Percentiles rank a stretch among this genome's conserved stretches.
Evolutionary conservation across 2,888 invertebrate species (phyloP).

Genomic region (Diaperis boleti): DNA sequence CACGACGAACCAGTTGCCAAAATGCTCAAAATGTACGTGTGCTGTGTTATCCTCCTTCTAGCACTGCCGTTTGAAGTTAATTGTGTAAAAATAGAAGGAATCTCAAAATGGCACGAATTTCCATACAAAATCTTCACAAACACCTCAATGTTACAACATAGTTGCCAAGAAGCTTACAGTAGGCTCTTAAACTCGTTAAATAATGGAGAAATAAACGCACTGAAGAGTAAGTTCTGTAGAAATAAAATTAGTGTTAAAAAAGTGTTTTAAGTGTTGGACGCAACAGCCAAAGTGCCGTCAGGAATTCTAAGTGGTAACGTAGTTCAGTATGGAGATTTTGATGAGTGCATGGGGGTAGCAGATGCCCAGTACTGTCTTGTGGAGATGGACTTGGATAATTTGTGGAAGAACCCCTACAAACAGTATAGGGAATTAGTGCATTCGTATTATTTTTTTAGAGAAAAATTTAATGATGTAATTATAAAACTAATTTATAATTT

Average conservation of each 20-base stretch:
- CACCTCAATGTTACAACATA: constrained; percentile 61
- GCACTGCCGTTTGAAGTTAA: too few species aligned
- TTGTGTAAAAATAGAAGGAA: too few species aligned
- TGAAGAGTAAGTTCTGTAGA: constrained; percentile 70
- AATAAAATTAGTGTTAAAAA: constrained; percentile 14
- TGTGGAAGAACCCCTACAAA: constrained; percentile 51
- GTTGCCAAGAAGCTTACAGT: constrained; percentile 67
- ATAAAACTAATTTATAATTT: too few species aligned
- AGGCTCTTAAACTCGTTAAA: constrained; percentile 65
- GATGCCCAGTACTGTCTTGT: constrained; percentile 73
- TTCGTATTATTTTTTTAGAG: constrained; percentile 69
- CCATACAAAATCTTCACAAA: constrained; percentile 43
- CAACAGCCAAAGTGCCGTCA: constrained; percentile 78
- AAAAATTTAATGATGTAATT: constrained; percentile 71
- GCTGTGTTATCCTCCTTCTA: too few species aligned
- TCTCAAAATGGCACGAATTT: constrained; percentile 32
- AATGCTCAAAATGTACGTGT: too few species aligned
- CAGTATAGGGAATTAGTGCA: constrained; percentile 67
- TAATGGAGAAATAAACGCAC: constrained; percentile 68
- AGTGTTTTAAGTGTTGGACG: constrained; percentile 73
- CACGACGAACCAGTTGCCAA: too few species aligned
- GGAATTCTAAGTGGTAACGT: constrained; percentile 77
- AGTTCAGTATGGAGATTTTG: constrained; percentile 79
- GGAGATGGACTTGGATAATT: constrained; percentile 67
- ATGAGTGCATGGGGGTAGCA: constrained; percentile 73